Evolutionary conservation across 2,888 invertebrate species (phyloP).

Genomic region (Xestobium rufovillosum): DNA sequence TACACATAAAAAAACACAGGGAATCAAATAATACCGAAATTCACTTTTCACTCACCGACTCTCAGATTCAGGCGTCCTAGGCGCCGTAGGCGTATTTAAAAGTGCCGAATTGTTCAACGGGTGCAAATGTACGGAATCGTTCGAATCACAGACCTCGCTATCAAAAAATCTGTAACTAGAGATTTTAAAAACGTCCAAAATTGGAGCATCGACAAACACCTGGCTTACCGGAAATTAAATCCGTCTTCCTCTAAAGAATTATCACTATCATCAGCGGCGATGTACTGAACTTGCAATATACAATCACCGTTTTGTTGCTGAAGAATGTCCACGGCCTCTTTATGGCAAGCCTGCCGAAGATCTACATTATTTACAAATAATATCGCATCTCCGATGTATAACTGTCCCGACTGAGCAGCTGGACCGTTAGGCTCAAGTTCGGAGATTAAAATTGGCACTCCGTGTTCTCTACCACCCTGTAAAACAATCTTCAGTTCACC

Average conservation of each 20-base stretch:
- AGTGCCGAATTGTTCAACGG: slow-evolving; percentile 43
- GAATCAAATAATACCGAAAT: too few species aligned
- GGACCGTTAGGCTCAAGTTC: slow-evolving; percentile 74
- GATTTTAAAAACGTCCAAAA: too few species aligned
- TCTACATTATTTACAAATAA: slow-evolving; percentile 73
- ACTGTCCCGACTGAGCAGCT: slow-evolving; percentile 62
- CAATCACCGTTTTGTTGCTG: slow-evolving; percentile 73
- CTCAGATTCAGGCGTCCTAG: slow-evolving; percentile 53
- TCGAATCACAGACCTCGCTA: slow-evolving; percentile 40
- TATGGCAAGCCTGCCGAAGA: slow-evolving; percentile 69
- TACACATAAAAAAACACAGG: too few species aligned
- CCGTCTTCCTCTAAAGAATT: slow-evolving; percentile 54
- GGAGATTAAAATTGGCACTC: slow-evolving; percentile 77
- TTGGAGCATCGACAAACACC: background rate
- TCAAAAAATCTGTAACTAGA: slow-evolving; percentile 42
- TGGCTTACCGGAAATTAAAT: slow-evolving; percentile 44
- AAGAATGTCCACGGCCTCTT: slow-evolving; percentile 72
- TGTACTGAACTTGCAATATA: slow-evolving; percentile 68
- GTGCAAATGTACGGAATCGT: slow-evolving; percentile 33
- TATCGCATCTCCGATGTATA: slow-evolving; percentile 80
- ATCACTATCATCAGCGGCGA: slow-evolving; percentile 63
- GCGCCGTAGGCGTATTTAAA: slow-evolving; percentile 55
- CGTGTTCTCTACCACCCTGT: slow-evolving; percentile 79
- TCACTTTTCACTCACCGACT: slow-evolving; percentile 42
- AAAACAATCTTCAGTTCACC: background rate